Evolutionary conservation across 1,140 invertebrate genomes (phyloP).

Genomic region (Tetraneura akinire): DNA sequence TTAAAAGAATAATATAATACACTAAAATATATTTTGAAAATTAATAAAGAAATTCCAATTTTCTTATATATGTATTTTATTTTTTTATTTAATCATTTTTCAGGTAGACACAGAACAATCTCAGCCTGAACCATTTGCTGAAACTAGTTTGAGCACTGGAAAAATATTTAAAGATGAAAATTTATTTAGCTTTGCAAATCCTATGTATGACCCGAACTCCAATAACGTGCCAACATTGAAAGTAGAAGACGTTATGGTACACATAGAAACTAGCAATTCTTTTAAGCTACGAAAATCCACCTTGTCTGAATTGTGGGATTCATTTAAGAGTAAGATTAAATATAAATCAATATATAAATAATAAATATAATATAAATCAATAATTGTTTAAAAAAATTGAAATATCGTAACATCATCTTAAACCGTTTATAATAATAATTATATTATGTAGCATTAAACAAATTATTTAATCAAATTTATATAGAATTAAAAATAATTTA

Average conservation of each 20-base stretch:
- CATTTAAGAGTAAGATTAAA: conserved; percentile 68
- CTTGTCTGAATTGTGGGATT: conserved; percentile 63
- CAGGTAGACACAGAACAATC: conserved; percentile 23
- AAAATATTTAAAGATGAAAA: conserved; percentile 52
- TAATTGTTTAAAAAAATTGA: no score
- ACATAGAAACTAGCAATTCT: conserved; percentile 55
- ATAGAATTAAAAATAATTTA: no score
- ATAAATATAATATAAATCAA: no score
- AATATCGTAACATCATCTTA: no score
- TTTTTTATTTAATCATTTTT: neutral
- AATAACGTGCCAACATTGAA: conserved; percentile 68
- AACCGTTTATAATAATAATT: no score
- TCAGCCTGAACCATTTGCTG: conserved; percentile 32
- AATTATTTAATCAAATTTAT: no score
- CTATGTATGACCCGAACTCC: conserved; percentile 73
- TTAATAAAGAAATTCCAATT: no score
- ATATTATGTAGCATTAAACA: no score
- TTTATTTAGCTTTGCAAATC: conserved; percentile 73
- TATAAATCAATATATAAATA: neutral
- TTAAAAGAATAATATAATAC: no score
- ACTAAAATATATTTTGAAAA: no score
- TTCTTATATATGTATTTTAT: neutral
- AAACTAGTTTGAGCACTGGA: conserved; percentile 53
- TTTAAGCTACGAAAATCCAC: conserved; percentile 43
- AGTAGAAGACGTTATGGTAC: conserved; percentile 60